Conservation (phyloP, 1,140 invertebrate species). For the Chrysopa pallens region DNA sequence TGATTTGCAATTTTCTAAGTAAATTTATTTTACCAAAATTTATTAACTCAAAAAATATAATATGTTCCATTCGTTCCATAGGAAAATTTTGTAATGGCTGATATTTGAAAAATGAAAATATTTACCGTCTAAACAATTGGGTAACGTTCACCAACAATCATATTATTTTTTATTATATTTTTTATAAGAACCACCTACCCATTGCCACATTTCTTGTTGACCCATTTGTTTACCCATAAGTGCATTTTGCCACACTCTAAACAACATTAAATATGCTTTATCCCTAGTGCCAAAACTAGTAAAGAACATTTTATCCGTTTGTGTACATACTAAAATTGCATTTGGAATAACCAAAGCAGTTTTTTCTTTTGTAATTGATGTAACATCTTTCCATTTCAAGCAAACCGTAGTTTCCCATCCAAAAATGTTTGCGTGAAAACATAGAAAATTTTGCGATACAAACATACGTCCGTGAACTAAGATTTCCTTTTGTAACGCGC, state of each 20-base stretch:
- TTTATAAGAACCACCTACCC: constrained; percentile 22
- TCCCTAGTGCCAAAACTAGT: constrained; percentile 83
- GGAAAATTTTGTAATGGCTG: too few relatives aligned
- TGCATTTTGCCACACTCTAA: constrained; percentile 90
- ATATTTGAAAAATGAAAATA: too few relatives aligned
- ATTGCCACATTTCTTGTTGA: constrained; percentile 77
- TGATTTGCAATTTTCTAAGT: too few relatives aligned
- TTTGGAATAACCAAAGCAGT: constrained; percentile 88
- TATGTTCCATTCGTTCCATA: too few relatives aligned
- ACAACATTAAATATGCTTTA: constrained; percentile 87
- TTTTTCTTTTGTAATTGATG: constrained; percentile 83
- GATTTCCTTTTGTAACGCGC: constrained; percentile 88
- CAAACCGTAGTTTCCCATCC: constrained; percentile 76
- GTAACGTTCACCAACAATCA: too few relatives aligned
- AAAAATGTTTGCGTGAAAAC: constrained; percentile 92
- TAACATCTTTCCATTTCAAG: constrained; percentile 75
- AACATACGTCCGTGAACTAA: constrained; percentile 82
- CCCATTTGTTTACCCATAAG: constrained; percentile 77
- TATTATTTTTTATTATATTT: too few relatives aligned
- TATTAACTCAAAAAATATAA: too few relatives aligned
- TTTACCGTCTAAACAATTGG: too few relatives aligned
- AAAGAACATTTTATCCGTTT: constrained; percentile 77
- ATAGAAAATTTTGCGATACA: constrained; percentile 82
- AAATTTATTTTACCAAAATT: too few relatives aligned
- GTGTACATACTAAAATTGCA: constrained; percentile 74